Evolutionary conservation across 2,113 vertebrate genomes (phyloP), one percentile per base, ranked within the genome.

Genomic region (Hymenochirus boettgeri): DNA sequence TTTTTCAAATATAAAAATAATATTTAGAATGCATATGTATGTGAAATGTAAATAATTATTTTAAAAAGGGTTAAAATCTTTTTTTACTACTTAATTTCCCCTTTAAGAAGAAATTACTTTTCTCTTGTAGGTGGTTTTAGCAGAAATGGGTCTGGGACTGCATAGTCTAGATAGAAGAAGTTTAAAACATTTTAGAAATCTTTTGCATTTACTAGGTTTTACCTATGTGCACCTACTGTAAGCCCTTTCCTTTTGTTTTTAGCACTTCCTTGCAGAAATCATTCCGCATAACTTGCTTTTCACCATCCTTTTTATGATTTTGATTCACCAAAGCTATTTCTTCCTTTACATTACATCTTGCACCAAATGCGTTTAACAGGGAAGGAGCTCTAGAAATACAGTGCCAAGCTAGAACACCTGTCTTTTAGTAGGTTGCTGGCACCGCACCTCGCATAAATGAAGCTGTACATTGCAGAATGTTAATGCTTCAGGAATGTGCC

Each of bases 351-450:
- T 42, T 22, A 35, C 33, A 23, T 23, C 35, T 19, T 24, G 12
- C 37, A 46, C 64, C 64, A 66, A 66, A 42, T 66, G 46, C 55
- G 22, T 50, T 52, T 52, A 66, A 47, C 57, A 45, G 42, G 59
- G 65, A 50, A 23, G 56, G 60, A 52, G 56, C 25, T 18, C 11
- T 13, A 37, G 31, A 19, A 37, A 29, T 24, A 35, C 48, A 33
- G 46, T 58, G 65, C 65, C 56, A 69, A 53, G 48, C 35, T 42
- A 37, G 24, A 60, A 69, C 65, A 69, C 65, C 65, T 69, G 65
- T 62, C 55, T 45, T 50, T 69, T 67, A 39, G 65, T 69, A 23
- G 47, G 56, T 60, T 60, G 25, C 57, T 60, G 65, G 65, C 65
- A 60, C 11, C 21, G 26, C 24, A 58, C 29, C 64, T 52, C 31